phyloP scores from a whole-genome alignment of 2,797 vertebrate genomes.

The Acrocephalus scirpaceus region DNA sequence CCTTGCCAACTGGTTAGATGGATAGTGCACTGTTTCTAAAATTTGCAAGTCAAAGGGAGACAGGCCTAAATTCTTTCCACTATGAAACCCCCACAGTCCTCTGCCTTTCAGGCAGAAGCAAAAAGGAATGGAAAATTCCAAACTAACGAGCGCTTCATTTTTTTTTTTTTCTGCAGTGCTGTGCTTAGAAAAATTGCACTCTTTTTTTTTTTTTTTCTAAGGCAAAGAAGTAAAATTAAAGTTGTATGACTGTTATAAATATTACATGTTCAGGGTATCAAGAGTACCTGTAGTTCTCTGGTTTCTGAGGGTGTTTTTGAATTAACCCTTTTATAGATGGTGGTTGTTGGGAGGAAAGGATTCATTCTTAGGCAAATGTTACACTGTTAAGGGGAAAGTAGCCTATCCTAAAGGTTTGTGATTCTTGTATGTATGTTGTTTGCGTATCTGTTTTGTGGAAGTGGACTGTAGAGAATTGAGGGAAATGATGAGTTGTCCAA shows the following conservation, averaged over 20 bases:
- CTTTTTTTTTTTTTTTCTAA: constrained; percentile 66
- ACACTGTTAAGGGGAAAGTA: not conserved
- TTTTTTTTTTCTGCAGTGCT: constrained; percentile 55
- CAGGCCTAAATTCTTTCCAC: constrained; percentile 32
- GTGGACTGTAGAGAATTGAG: not conserved
- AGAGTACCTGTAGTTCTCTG: constrained; percentile 72
- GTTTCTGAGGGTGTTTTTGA: constrained; percentile 50
- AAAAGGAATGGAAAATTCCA: constrained; percentile 76
- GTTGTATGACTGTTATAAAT: constrained; percentile 93
- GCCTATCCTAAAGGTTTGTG: not conserved
- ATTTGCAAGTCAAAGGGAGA: constrained; percentile 52
- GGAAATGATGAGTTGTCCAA: not conserved
- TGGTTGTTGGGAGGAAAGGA: not conserved
- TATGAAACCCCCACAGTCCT: constrained; percentile 40
- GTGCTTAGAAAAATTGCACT: constrained; percentile 69
- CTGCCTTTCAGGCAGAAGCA: constrained; percentile 53
- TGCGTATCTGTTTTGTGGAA: not conserved
- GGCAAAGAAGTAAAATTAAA: constrained; percentile 85
- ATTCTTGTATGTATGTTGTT: not conserved
- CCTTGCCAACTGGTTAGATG: constrained; percentile 33
- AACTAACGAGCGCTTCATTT: constrained; percentile 42
- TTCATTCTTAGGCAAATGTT: not conserved
- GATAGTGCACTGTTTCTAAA: constrained; percentile 25
- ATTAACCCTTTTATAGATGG: constrained; percentile 62
- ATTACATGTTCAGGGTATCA: constrained; percentile 87